Evolutionary conservation across 2,113 vertebrate species (phyloP), one percentile per base, ranked within the genome.

Genomic region (Corydoras maculifer): DNA sequence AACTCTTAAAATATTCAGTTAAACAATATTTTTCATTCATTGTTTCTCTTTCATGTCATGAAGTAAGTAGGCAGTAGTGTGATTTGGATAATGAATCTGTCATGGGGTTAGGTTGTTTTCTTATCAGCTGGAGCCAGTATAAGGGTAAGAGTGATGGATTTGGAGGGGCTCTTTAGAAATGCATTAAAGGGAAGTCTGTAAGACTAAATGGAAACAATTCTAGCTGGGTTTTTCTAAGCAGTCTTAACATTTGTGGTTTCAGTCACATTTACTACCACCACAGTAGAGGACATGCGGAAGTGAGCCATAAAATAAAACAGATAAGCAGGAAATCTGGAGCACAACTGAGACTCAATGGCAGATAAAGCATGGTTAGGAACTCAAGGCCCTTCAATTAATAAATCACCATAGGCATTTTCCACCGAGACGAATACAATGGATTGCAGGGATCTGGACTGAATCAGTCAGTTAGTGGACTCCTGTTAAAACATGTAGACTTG

Each of bases 371-470:
- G 30, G 48, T 62, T 25, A 2, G 5, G 35, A 57, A 14, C 65
- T 54, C 10, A 68, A 71, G 54, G 29, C 43, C 57, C 51, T 2
- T 78, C 68, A n/a, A 72, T 14, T 15, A 4, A 30, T 64, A 50
- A 35, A 32, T 54, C 2, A 18, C 50, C 49, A 61, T 14, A 11
- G 49, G 9, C 67, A 2, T 12, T 13, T 65, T 72, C 67, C 18
- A 13, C 63, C 58, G 75, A 61, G 73, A 58, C 67, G 35, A 43
- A 64, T 18, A 57, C 73, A 53, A 62, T 62, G 62, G 65, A 62
- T 62, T 49, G 62, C 50, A 57, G 65, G 58, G 69, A 58, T 76
- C 75, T 85, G 80, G 63, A 81, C 79, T 72, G 62, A 74, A 83
- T 84, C 80, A 79, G 66, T n/a, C 14, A n/a, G 14, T 14, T 57